Percentiles rank a stretch among this genome's conserved stretches.
Conservation (phyloP, 2,888 invertebrate species). For the Operophtera brumata region DNA sequence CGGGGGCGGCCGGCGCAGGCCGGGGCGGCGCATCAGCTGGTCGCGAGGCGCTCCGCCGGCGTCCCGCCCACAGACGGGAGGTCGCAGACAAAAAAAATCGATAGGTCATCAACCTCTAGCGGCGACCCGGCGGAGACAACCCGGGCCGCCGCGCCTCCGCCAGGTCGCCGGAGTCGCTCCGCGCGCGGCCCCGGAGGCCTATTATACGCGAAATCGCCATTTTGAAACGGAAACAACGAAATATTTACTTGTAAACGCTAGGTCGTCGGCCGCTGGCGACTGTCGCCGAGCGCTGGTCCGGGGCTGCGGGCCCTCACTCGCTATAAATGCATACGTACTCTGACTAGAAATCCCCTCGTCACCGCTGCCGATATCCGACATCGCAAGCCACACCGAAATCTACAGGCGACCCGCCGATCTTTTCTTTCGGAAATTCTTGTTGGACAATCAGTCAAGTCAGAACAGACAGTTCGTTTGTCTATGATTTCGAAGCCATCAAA, state of each 20-base stretch:
- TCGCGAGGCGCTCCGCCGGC: conserved; percentile 45
- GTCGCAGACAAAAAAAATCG: conserved; percentile 79
- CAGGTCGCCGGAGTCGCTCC: conserved; percentile 43
- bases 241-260: conserved; percentile 76
- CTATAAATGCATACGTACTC: conserved; percentile 83
- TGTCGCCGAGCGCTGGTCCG: conserved; percentile 45
- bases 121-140: conserved; percentile 62
- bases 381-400: conserved; percentile 81
- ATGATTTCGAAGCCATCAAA: conserved; percentile 71
- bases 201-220: conserved; percentile 73
- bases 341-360: conserved; percentile 89
- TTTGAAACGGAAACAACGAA: conserved; percentile 80
- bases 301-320: conserved; percentile 42
- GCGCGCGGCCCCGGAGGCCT: conserved; percentile 40
- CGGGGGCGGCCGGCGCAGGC: conserved; percentile 40
- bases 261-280: conserved; percentile 54
- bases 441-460: conserved; percentile 50
- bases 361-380: conserved; percentile 90
- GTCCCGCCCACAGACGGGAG: conserved; percentile 71
- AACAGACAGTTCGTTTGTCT: conserved; percentile 48
- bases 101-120: conserved; percentile 78
- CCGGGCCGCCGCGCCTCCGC: conserved; percentile 57
- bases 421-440: conserved; percentile 51
- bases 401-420: conserved; percentile 77
- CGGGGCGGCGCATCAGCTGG: conserved; percentile 63